Base-by-base conservation (phyloP, 2,888 invertebrate species). In the Lepidochrysops patricia region DNA sequence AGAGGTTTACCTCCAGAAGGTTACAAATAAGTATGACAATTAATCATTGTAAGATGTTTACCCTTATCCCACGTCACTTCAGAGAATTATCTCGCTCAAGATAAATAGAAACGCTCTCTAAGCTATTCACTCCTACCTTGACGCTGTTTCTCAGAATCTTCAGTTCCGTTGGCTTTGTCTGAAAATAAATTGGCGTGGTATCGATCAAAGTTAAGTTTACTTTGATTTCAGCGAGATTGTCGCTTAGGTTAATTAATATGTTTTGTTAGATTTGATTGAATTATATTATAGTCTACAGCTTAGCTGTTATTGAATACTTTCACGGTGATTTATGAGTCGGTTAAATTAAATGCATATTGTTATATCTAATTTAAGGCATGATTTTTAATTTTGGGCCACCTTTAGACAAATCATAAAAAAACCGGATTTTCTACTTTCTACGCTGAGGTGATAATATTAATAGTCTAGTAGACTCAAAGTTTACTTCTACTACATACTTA, bases 41-140 rank as follows among this genome's bases (percentile, higher is more conserved):
- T 84, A 84, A 84, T 85, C 84, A 85, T 82, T 82, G 79, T 83
- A 84, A 83, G 84, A 82, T 84, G 84, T 83, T 85, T 84, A 85
- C 84, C 84, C 84, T 84, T 80, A 84, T 84, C 84, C 79, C 72
- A 72, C 76, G 84, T 82, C 81, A 82, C 79, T 80, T 80, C 72
- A 71, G 75, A 75, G 81, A 84, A 81, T 84, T 84, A 84, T 84
- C 82, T 80, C 74, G 76, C 80, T 78, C 75, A 78, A 82, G 82
- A 83, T 83, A 82, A 81, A 83, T 82, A 82, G 78, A 68, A 75
- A 77, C 74, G 76, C 72, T 74, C 71, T 64, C 73, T 70, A 69
- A 70, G 70, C 74, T 68, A 72, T 75, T 76, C 77, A 73, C 70
- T 72, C 69, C 71, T 66, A 68, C 70, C 72, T 67, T 68, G 71